Evolutionary conservation across 1,140 invertebrate species (phyloP), one percentile per base, ranked within the genome.

Genomic region (Heliconius melpomene): DNA sequence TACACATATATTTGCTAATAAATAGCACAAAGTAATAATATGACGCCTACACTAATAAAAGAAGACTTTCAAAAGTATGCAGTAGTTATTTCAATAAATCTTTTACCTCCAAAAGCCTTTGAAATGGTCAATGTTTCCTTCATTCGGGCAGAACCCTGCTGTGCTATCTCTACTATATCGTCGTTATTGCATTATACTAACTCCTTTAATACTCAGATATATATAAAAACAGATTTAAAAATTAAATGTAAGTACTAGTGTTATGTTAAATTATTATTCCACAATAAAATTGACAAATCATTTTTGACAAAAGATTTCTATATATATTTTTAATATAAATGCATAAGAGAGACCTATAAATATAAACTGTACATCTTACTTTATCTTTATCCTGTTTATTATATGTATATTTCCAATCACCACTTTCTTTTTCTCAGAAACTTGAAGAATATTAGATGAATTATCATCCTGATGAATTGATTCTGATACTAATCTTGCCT

Each of bases 91-190:
- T 72, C 40, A 87, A 89, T 91, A 91, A 91, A 89, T 89, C 84
- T 82, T 77, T 81, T 77, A 29, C 20, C 82, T 85, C 83, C 83
- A 90, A 90, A 87, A 88, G 76, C 79, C 70, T 79, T 80, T 82
- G 72, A 81, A 82, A 78, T 75, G 77, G 77, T 85, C 74, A 57
- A 76, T 77, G 72, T 77, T 77, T 74, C 71, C 66, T 54, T 60
- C 81, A 79, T 83, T 82, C 78, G 74, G 74, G 23, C 74, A 82
- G 83, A 82, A 78, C 85, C 80, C 90, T 81, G 87, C 89, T 86
- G 88, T 9, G 90, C 81, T 83, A 88, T 87, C 85, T 85, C 81
- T 74, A 84, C 85, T 89, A 87, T 85, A 89, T 88, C 84, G 88
- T 81, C 75, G 83, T 89, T 88, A 89, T 89, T 85, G 86, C 86